These are phyloP conservation scores for Neotoxoptera formosana DNA, from an alignment of 1,140 invertebrate genomes.

Conservation along the genomic window DNA sequence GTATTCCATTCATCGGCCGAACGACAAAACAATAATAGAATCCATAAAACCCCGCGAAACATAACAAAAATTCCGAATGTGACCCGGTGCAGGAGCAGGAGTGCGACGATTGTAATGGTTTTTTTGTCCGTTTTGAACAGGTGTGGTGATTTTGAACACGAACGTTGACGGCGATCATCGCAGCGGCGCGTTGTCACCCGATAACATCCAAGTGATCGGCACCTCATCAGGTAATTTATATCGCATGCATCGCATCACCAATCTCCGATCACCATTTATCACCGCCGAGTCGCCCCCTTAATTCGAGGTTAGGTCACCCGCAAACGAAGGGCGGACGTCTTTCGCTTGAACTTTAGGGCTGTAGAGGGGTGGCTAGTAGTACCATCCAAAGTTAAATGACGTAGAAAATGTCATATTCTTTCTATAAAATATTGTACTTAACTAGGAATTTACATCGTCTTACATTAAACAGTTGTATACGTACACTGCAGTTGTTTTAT, in stretches of 20 bases:
- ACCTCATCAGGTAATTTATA: conserved; percentile 40
- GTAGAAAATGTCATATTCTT: not conserved
- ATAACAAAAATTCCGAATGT: not conserved
- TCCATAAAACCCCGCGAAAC: not conserved
- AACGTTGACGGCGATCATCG: conserved; percentile 27
- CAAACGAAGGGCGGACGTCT: not conserved
- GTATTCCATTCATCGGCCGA: not conserved
- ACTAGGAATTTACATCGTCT: not conserved
- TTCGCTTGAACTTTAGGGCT: not conserved
- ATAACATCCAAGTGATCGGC: conserved; percentile 35
- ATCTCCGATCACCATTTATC: not conserved
- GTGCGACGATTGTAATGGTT: not conserved
- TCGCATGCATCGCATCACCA: not conserved
- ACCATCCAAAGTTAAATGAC: not conserved
- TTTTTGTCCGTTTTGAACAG: conserved; percentile 3
- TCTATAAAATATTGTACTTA: not conserved
- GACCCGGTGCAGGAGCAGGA: not conserved
- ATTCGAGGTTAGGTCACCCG: not conserved
- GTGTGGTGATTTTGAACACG: conserved; percentile 23
- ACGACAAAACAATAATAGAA: not conserved
- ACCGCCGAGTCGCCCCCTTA: not conserved
- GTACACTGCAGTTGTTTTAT: not conserved
- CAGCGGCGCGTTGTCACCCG: conserved; percentile 4
- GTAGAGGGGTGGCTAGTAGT: not conserved
- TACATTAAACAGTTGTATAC: not conserved